Base-by-base conservation (phyloP, 2,113 vertebrate species). In the Salvelinus alpinus region DNA sequence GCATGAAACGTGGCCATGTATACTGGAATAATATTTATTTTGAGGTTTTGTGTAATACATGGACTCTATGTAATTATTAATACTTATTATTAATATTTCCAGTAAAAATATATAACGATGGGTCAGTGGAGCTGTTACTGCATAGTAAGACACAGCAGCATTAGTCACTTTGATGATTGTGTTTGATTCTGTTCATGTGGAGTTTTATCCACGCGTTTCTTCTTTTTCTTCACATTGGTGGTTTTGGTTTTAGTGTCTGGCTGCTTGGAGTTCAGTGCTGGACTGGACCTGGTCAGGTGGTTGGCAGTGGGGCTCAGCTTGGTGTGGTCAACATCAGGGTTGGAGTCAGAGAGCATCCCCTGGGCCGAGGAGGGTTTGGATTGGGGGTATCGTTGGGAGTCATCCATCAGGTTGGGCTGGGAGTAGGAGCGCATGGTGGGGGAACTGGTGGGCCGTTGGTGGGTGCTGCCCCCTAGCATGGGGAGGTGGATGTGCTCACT, bases 251-350 rank as follows among this genome's bases (percentile, higher is more conserved):
- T 88, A 44, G 59, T 73, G 14, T 68, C 64, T 18, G 78, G 24
- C 62, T 74, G 82, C 25, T 82, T 87, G 25, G 60, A 34, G 51
- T 81, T 86, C 7, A 94, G 82, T 29, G 92, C 89, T 0, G 92
- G 91, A 51, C 92, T 89, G 78, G 91, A 93, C 76, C 84, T 87
- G 79, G 90, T 94, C 82, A 93, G 87, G 75, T 72, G 88, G 83
- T 90, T 85, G 3, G 73, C 62, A 1, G 82, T 83, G 34, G 90
- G 82, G 74, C 89, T 91, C 2, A 90, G 68, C n/a, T 90, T 87
- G 71, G 77, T 82, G 64, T 80, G 82, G 70, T 70, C 25, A 76
- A 89, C 85, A 57, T 89, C 87, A 14, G 89, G 86, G 71, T 91
- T 82, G n/a, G 73, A 74, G n/a, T 16, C 88, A 0, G 88, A 90